These are phyloP conservation scores for Larimichthys polyactis DNA, from an alignment of 2,113 vertebrate genomes.

Conservation along the genomic window DNA sequence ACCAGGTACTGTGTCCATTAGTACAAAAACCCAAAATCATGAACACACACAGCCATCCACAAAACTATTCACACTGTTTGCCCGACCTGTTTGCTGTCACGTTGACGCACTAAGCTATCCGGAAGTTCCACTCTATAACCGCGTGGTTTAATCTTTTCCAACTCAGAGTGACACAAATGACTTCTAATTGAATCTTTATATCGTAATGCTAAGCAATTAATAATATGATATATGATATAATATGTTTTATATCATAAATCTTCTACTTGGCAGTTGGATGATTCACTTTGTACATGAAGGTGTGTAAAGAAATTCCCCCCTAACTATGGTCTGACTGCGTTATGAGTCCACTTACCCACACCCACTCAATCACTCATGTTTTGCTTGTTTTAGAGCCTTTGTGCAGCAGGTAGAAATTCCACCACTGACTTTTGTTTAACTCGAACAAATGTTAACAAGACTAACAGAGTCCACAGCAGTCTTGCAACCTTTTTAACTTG, in stretches of 20 bases:
- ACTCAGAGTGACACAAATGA: not conserved
- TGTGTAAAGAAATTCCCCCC: not conserved
- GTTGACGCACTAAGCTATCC: not conserved
- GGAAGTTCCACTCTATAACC: not conserved
- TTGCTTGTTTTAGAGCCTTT: constrained; percentile 8
- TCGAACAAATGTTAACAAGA: not conserved
- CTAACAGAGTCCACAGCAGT: not conserved
- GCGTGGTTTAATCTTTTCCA: not conserved
- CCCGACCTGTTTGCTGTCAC: constrained; percentile 24
- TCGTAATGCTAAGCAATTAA: not conserved
- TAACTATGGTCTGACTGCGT: too few relatives aligned
- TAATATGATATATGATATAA: too few relatives aligned
- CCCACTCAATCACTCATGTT: not conserved
- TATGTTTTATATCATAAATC: not conserved
- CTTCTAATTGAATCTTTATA: not conserved
- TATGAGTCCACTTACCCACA: not conserved
- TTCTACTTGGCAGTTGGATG: not conserved
- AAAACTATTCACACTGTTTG: not conserved
- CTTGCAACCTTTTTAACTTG: not conserved
- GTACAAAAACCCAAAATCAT: not conserved
- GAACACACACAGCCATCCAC: not conserved
- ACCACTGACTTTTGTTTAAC: not conserved
- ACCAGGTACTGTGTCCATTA: constrained; percentile 67
- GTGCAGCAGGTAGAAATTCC: not conserved
- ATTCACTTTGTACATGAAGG: not conserved